These are phyloP conservation scores for Silurus aristotelis DNA, from an alignment of 2,797 vertebrate species.

Conservation along the genomic window DNA sequence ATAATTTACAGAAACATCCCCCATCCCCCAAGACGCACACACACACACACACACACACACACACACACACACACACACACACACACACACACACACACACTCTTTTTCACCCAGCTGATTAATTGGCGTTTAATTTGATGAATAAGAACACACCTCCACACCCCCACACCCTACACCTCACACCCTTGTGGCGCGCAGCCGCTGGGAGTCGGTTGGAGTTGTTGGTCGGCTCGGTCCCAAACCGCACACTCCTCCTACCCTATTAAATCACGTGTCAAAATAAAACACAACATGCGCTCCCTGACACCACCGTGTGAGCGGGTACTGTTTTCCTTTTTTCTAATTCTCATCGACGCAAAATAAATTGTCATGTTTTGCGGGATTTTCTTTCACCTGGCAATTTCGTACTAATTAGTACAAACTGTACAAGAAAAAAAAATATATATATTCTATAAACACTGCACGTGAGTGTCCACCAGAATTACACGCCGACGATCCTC, in stretches of 20 bases:
- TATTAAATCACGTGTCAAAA: constrained; percentile 14
- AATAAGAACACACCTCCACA: constrained; percentile 13
- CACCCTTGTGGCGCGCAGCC: constrained; percentile 11
- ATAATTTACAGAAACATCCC: constrained; percentile 59
- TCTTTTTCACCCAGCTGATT: constrained; percentile 46
- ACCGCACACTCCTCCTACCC: background rate
- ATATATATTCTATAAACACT: background rate
- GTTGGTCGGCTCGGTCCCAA: background rate
- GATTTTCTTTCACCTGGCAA: background rate
- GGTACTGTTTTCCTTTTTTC: background rate
- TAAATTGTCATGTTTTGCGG: too few species aligned
- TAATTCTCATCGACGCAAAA: background rate
- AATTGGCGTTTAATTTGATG: constrained; percentile 41
- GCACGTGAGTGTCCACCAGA: background rate
- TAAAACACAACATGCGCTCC: background rate
- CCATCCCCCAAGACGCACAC: constrained; percentile 13
- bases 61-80: constrained; percentile 19
- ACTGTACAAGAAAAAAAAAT: background rate
- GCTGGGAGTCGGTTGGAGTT: constrained; percentile 9
- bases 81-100: background rate
- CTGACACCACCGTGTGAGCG: background rate
- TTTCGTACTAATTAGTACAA: background rate
- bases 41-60: constrained; percentile 9
- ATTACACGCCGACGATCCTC: background rate
- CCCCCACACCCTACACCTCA: background rate